phyloP scores from a whole-genome alignment of 2,113 vertebrate species.

The Malurus melanocephalus region DNA sequence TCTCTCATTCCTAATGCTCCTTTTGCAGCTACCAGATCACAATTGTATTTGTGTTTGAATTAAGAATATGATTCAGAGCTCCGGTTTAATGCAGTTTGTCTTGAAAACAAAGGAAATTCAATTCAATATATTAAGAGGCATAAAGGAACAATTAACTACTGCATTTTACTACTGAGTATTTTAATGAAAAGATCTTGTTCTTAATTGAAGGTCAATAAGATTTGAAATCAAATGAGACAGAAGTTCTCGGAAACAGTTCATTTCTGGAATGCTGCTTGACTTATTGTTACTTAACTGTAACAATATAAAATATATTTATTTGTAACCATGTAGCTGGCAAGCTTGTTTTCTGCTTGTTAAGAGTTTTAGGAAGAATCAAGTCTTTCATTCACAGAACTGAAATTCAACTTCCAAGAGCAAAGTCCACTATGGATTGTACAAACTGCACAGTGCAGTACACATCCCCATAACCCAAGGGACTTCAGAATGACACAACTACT shows the following conservation, averaged over 20 bases:
- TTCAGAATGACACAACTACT: not conserved
- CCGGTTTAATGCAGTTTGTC: not conserved
- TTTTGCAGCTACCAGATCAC: not conserved
- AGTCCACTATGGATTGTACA: not conserved
- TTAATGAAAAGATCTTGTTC: not conserved
- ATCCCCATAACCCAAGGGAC: not conserved
- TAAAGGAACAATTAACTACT: not conserved
- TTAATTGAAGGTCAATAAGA: not conserved
- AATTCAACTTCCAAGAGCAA: not conserved
- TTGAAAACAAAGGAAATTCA: not conserved
- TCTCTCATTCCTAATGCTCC: not conserved
- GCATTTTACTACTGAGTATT: not conserved
- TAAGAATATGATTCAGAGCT: not conserved
- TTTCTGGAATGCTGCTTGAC: not conserved
- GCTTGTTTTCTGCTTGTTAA: not conserved
- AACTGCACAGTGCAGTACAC: not conserved
- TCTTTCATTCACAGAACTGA: not conserved
- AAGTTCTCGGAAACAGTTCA: not conserved
- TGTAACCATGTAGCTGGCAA: not conserved
- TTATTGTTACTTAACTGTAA: not conserved
- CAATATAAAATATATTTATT: not conserved
- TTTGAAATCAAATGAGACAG: not conserved
- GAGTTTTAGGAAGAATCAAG: not conserved
- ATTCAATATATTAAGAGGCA: not conserved
- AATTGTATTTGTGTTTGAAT: not conserved